Conservation (phyloP, 92 coral and sea anemone genomes). For the Montipora capitata region DNA sequence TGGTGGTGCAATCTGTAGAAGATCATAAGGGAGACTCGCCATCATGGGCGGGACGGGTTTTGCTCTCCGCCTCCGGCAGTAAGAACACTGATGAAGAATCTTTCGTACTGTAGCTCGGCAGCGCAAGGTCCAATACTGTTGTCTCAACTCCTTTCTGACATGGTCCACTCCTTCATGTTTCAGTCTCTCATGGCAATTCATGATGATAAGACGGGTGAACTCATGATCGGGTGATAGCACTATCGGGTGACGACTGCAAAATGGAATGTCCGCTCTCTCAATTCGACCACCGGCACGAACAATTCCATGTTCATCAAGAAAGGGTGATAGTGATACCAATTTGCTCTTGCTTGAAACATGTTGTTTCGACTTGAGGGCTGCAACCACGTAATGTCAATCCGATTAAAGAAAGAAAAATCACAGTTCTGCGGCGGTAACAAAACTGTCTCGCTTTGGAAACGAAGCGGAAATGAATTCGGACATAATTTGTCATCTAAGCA, state of each 20-base stretch:
- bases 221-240: slow-evolving; percentile 53
- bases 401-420: too few species aligned
- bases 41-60: slow-evolving; percentile 65
- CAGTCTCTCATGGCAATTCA: slow-evolving; percentile 40
- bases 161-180: slow-evolving; percentile 62
- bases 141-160: slow-evolving; percentile 71
- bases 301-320: slow-evolving; percentile 60
- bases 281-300: slow-evolving; percentile 71
- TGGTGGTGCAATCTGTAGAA: slow-evolving; percentile 45
- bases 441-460: too few species aligned
- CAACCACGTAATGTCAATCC: not conserved
- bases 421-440: too few species aligned
- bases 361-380: slow-evolving; percentile 39
- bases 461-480: too few species aligned
- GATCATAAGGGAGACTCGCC: slow-evolving; percentile 60
- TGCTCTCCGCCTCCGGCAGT: slow-evolving; percentile 54
- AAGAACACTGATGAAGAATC: slow-evolving; percentile 33
- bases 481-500: too few species aligned
- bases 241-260: slow-evolving; percentile 60
- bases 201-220: slow-evolving; percentile 51
- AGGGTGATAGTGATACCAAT: slow-evolving; percentile 38
- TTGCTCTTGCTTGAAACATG: too few species aligned
- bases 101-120: slow-evolving; percentile 31
- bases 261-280: slow-evolving; percentile 61
- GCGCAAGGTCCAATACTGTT: slow-evolving; percentile 66